phyloP scores from a whole-genome alignment of 2,888 invertebrate genomes.

The Chrysopilus asiliformis region DNA sequence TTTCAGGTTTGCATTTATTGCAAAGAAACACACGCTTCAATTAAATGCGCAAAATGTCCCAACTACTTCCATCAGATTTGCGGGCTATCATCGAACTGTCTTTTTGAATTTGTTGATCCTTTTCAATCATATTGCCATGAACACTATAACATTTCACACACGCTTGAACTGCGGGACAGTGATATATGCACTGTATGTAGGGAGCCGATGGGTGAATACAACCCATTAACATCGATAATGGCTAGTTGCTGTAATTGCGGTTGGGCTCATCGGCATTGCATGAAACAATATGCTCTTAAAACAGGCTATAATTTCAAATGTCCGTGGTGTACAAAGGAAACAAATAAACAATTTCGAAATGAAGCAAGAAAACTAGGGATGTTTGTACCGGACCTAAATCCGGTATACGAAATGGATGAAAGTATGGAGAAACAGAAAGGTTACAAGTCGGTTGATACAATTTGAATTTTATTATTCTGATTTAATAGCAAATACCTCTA shows the following conservation, averaged over 20 bases:
- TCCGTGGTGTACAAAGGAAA: constrained; percentile 23
- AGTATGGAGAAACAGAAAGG: too few relatives aligned
- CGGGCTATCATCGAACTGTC: constrained; percentile 19
- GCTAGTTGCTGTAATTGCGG: constrained; percentile 26
- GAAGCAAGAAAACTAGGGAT: constrained; percentile 22
- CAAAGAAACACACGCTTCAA: constrained; percentile 17
- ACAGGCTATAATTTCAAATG: constrained; percentile 30
- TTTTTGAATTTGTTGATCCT: constrained; percentile 19
- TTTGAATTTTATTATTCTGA: too few relatives aligned
- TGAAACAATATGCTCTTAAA: constrained; percentile 24
- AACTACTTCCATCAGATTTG: constrained; percentile 24
- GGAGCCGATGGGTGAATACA: constrained; percentile 11
- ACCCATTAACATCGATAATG: constrained; percentile 16
- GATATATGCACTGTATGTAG: constrained; percentile 29
- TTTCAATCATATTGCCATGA: constrained; percentile 24
- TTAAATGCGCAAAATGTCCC: constrained; percentile 23
- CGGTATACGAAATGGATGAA: constrained; percentile 64
- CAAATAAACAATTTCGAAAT: constrained; percentile 20
- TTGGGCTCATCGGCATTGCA: constrained; percentile 24
- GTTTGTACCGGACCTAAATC: constrained; percentile 48
- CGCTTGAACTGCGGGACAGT: constrained; percentile 2
- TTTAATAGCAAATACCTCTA: too few relatives aligned
- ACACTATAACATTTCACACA: constrained; percentile 20
- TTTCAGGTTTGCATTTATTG: constrained; percentile 24
- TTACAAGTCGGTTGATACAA: too few relatives aligned